These are phyloP conservation scores for Periophthalmus magnuspinnatus DNA, from an alignment of 2,797 vertebrate species.

Conservation along the genomic window DNA sequence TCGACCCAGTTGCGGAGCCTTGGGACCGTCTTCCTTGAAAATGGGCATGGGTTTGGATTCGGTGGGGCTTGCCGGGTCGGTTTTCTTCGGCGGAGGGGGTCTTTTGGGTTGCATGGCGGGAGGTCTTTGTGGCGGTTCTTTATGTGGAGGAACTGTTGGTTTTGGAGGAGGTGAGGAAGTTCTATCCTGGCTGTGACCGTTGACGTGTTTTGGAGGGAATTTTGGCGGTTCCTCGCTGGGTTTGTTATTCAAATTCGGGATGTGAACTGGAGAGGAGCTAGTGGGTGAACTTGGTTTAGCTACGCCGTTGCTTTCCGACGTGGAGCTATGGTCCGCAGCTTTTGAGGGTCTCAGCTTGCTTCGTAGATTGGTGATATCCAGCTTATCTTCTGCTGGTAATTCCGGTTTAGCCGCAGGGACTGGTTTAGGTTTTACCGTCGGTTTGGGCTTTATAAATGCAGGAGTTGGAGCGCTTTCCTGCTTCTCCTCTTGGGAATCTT, in stretches of 20 bases:
- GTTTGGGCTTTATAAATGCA: constrained; percentile 86
- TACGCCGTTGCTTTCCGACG: constrained; percentile 69
- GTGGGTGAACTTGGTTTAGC: constrained; percentile 31
- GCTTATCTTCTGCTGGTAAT: constrained; percentile 79
- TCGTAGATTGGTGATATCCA: constrained; percentile 92
- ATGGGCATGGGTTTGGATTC: constrained; percentile 73
- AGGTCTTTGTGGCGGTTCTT: constrained; percentile 85
- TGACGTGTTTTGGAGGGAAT: constrained; percentile 73
- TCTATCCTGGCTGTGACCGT: constrained; percentile 78
- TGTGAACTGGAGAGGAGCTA: constrained; percentile 42
- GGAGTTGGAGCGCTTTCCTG: constrained; percentile 69
- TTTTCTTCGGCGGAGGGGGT: constrained; percentile 95
- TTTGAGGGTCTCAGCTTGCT: constrained; percentile 92
- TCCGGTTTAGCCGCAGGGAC: constrained; percentile 82
- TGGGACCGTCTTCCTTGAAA: constrained; percentile 78
- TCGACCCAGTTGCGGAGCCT: constrained; percentile 71
- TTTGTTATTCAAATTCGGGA: constrained; percentile 65
- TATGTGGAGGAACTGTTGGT: constrained; percentile 67
- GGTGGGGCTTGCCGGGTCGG: constrained; percentile 64
- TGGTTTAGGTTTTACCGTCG: constrained; percentile 90
- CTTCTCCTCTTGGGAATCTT: constrained; percentile 81
- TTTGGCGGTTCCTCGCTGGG: constrained; percentile 68
- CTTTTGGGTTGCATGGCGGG: constrained; percentile 83
- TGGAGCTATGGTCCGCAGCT: constrained; percentile 74
- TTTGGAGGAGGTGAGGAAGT: constrained; percentile 65